These are phyloP conservation scores for Coptotermes formosanus DNA, from an alignment of 1,140 invertebrate genomes.

Conservation along the genomic window DNA sequence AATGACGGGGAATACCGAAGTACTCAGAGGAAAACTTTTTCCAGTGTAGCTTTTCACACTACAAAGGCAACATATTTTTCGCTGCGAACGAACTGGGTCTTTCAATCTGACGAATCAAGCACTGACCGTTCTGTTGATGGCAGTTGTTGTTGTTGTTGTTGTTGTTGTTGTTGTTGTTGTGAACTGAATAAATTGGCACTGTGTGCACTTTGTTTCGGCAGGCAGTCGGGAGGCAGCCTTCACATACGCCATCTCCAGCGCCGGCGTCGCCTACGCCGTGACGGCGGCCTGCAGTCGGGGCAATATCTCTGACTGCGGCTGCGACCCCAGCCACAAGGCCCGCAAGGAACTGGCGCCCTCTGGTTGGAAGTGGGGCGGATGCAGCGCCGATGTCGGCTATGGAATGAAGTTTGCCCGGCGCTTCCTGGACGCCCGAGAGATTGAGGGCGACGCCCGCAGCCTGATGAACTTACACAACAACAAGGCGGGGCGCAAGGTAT, in stretches of 20 bases:
- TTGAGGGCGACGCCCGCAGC: conserved; percentile 79
- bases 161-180: no score
- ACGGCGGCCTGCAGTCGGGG: conserved; percentile 86
- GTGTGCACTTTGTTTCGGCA: conserved; percentile 45
- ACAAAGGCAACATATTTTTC: no score
- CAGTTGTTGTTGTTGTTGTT: no score
- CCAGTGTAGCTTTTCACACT: no score
- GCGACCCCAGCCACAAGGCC: conserved; percentile 55
- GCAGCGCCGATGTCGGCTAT: conserved; percentile 75
- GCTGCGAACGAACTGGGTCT: no score
- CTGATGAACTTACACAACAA: conserved; percentile 98
- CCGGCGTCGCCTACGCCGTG: conserved; percentile 86
- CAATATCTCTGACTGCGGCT: conserved; percentile 84
- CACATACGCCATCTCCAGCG: conserved; percentile 86
- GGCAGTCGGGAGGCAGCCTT: conserved; percentile 89
- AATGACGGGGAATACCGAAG: no score
- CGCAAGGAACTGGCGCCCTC: conserved; percentile 36
- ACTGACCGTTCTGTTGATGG: no score
- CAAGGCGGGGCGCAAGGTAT: conserved; percentile 86
- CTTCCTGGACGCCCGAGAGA: conserved; percentile 81
- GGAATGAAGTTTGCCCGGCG: conserved; percentile 74
- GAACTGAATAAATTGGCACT: no score
- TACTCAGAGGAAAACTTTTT: no score
- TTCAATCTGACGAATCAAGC: no score
- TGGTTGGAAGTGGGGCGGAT: conserved; percentile 85